These are phyloP conservation scores for Diceros bicornis DNA, from an alignment of 2,797 vertebrate genomes.

Conservation along the genomic window DNA sequence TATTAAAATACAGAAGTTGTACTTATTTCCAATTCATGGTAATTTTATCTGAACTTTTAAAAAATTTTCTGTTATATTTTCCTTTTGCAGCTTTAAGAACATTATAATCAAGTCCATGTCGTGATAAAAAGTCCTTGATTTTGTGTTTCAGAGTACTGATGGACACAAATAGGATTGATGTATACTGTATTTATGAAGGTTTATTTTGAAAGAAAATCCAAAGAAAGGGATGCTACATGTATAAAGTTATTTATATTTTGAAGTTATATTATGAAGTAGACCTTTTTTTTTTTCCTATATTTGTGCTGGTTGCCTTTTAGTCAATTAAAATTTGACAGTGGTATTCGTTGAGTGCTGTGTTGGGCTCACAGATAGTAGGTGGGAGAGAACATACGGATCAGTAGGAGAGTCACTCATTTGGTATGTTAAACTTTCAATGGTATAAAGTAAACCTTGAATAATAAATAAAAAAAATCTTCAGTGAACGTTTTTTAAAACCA, in stretches of 20 bases:
- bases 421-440: background rate
- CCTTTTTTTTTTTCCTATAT: background rate
- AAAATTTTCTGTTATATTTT: background rate
- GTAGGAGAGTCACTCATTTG: background rate
- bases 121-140: background rate
- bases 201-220: conserved; percentile 38
- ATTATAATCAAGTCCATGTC: background rate
- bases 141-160: conserved; percentile 22
- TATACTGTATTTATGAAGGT: background rate
- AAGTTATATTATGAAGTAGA: background rate
- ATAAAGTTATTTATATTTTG: background rate
- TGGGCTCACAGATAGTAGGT: background rate
- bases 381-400: background rate
- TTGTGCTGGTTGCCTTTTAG: background rate
- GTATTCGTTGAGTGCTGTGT: background rate
- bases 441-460: background rate
- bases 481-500: background rate
- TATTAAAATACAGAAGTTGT: background rate
- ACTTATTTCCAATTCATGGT: background rate
- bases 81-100: background rate
- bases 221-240: background rate
- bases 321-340: background rate
- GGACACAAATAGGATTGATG: background rate
- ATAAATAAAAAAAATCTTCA: background rate
- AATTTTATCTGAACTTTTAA: background rate